Evolutionary conservation across 2,797 vertebrate genomes (phyloP), one percentile per base, ranked within the genome.

Genomic region (Phrynocephalus forsythii): DNA sequence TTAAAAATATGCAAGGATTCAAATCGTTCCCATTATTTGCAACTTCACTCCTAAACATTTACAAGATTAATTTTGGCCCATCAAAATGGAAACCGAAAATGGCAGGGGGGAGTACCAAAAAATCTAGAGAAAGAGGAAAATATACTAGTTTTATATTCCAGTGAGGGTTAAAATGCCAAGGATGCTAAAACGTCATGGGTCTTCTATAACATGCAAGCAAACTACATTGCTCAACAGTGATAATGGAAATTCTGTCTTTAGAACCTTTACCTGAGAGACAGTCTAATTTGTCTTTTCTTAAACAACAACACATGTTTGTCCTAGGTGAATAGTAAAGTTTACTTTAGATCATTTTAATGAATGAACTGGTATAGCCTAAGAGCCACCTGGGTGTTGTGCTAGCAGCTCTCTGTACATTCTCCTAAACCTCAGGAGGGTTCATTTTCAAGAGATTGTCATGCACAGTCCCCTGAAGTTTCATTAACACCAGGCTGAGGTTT

Each of bases 401-500:
- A 63, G 3, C 0, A 6, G 22, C 50, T 90, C 67, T 90, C 71
- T 85, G 6, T n/a, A 80, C 86, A 50, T 28, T 56, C 52, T 30
- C 38, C 68, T n/a, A 88, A 28, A 26, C 84, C 68, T 81, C 71
- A 48, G 56, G 24, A 13, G 71, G 87, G 10, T n/a, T 82, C 72
- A 79, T 22, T 90, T 82, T 16, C 90, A 87, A 86, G 28, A 1
- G 85, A 83, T 44, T 60, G 78, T 67, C 88, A 78, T n/a, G 20
- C 22, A n/a, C 30, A 75, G 48, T 56, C 33, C 82, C 28, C 75
- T 85, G 33, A 80, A 92, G 60, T n/a, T 86, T 91, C 85, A 87
- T 92, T 93, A 82, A 90, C 30, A 83, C 68, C 87, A 88, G 88
- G 85, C 4, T 82, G 83, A 9, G 9, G 24, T 91, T 93, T 86